phyloP scores from a whole-genome alignment of 64 coral and sea anemone genomes.

The Dendronephthya gigantea region DNA sequence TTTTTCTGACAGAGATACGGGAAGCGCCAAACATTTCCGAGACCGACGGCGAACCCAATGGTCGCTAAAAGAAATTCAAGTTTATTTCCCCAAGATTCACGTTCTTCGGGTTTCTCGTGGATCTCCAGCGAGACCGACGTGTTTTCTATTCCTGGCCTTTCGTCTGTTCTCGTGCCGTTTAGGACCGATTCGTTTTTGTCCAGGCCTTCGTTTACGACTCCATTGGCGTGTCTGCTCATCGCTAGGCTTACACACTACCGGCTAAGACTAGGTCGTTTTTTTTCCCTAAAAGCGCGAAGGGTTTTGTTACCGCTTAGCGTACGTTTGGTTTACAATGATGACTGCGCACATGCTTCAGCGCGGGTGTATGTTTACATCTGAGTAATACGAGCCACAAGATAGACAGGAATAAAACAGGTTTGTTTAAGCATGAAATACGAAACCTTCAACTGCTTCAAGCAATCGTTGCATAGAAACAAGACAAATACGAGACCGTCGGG shows the following conservation, averaged over 20 bases:
- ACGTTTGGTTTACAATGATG: not conserved
- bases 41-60: not conserved
- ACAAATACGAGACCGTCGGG: no score
- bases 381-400: not conserved
- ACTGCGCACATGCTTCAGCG: not conserved
- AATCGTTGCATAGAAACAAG: not conserved
- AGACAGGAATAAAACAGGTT: not conserved
- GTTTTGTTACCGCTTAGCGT: no score
- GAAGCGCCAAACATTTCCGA: not conserved
- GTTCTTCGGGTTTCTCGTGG: not conserved
- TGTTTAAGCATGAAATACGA: not conserved
- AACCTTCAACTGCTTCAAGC: not conserved
- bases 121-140: not conserved
- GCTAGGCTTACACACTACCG: not conserved
- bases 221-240: not conserved
- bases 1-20: constrained; percentile 6
- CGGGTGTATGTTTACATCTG: not conserved
- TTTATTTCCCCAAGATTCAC: constrained; percentile 9
- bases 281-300: not conserved
- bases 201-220: not conserved
- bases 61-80: not conserved
- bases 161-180: not conserved
- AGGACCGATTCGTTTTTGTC: not conserved
- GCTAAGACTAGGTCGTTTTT: not conserved
- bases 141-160: not conserved